A percentile compares a stretch with the other conserved stretches of the same genome.
Conservation (phyloP, 2,888 invertebrate species). For the Euzetes globulus region DNA sequence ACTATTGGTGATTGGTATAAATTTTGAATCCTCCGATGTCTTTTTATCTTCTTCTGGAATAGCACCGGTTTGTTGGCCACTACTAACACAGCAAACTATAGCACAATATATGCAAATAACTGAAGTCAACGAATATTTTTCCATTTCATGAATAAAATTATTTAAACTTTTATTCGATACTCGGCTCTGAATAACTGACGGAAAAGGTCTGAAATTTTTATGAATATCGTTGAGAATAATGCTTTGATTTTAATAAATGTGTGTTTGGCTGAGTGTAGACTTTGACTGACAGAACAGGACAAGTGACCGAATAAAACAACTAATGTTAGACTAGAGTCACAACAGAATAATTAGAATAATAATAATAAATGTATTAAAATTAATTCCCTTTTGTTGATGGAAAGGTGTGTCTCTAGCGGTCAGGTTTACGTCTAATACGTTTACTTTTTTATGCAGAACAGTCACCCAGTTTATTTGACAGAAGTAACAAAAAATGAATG, state of each 20-base stretch:
- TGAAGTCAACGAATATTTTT: not conserved
- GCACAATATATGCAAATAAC: not conserved
- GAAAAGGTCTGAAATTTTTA: not conserved
- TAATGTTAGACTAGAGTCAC: not conserved
- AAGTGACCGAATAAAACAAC: constrained; percentile 16
- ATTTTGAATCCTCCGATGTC: not conserved
- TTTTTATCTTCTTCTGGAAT: not conserved
- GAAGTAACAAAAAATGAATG: not conserved
- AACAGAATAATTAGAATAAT: not conserved
- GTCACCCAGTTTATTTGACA: not conserved
- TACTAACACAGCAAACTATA: not conserved
- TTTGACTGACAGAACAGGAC: not conserved
- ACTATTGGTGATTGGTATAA: not conserved
- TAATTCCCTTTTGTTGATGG: constrained; percentile 9
- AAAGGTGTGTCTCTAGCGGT: constrained; percentile 6
- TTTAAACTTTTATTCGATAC: not conserved
- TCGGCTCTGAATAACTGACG: too few relatives aligned
- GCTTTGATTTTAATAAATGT: not conserved
- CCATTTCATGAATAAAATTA: constrained; percentile 3
- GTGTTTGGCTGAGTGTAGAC: not conserved
- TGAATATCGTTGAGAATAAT: not conserved
- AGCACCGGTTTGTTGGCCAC: not conserved
- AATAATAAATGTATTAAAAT: not conserved
- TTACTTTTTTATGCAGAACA: not conserved
- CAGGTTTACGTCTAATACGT: too few relatives aligned